Evolutionary conservation across 1,140 invertebrate genomes (phyloP).

Genomic region (Cotesia glomerata): DNA sequence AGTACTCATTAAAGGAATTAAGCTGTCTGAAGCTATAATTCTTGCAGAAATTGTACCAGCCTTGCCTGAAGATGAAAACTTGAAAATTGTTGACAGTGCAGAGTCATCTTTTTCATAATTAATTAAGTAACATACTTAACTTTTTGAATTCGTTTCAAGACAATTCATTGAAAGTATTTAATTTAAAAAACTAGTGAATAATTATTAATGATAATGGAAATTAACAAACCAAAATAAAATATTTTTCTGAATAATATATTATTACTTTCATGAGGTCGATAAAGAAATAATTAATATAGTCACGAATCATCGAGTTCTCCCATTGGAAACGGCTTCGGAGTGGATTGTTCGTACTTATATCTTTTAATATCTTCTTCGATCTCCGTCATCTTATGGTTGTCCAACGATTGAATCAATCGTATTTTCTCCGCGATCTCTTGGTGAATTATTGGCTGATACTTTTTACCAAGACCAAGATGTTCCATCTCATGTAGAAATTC

Average conservation of each 20-base stretch:
- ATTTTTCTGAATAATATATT: too few species aligned
- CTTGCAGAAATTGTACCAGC: conserved; percentile 41
- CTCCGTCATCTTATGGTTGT: conserved; percentile 43
- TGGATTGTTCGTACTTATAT: conserved; percentile 42
- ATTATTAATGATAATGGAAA: too few species aligned
- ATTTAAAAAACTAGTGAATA: too few species aligned
- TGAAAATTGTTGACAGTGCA: conserved; percentile 56
- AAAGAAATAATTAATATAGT: not conserved
- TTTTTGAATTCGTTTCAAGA: too few species aligned
- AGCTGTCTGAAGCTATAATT: conserved; percentile 46
- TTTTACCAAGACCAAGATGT: conserved; percentile 56
- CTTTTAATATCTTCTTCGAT: conserved; percentile 45
- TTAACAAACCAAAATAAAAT: too few species aligned
- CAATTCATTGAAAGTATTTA: too few species aligned
- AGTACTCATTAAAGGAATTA: conserved; percentile 48
- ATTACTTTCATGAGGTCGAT: too few species aligned
- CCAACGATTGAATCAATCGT: conserved; percentile 53
- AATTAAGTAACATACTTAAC: too few species aligned
- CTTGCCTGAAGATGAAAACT: conserved; percentile 43
- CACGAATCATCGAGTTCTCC: conserved; percentile 47
- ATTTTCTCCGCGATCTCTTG: conserved; percentile 62
- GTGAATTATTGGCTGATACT: conserved; percentile 59
- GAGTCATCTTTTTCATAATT: conserved; percentile 31
- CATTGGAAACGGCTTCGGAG: conserved; percentile 53
- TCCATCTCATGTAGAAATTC: conserved; percentile 63